These are phyloP conservation scores for Sarcoramphus papa DNA, from an alignment of 2,797 vertebrate species.

Conservation along the genomic window DNA sequence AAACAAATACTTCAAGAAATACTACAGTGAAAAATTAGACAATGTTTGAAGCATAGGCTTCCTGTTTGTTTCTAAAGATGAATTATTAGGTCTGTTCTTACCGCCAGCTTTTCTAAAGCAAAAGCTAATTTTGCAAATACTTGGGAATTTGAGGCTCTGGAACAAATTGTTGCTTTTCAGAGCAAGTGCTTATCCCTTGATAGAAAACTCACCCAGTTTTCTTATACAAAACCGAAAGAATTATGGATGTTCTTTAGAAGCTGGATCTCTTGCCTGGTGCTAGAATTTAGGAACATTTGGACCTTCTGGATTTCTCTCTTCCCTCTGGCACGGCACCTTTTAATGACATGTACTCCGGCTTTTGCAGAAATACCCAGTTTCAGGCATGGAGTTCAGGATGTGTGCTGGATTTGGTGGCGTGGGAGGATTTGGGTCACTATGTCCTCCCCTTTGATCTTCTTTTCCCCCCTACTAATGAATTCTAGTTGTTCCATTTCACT, in stretches of 20 bases:
- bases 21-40: background rate
- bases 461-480: background rate
- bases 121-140: background rate
- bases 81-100: background rate
- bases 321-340: background rate
- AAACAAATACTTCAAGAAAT: background rate
- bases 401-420: slow-evolving; percentile 15
- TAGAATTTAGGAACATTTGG: background rate
- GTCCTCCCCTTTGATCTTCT: slow-evolving; percentile 54
- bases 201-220: background rate
- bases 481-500: background rate
- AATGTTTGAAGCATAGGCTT: background rate
- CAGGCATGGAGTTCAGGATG: background rate
- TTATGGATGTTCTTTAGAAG: background rate
- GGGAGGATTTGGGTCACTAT: slow-evolving; percentile 51
- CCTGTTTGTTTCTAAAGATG: background rate
- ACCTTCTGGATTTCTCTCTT: background rate
- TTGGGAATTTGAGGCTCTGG: background rate
- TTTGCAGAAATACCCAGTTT: background rate
- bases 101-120: background rate
- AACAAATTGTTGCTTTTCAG: background rate
- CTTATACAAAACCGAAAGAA: background rate
- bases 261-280: background rate
- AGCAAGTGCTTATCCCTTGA: background rate
- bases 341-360: background rate